Evolutionary conservation across 2,113 vertebrate genomes (phyloP).

Genomic region (Marcusenius ussheri): DNA sequence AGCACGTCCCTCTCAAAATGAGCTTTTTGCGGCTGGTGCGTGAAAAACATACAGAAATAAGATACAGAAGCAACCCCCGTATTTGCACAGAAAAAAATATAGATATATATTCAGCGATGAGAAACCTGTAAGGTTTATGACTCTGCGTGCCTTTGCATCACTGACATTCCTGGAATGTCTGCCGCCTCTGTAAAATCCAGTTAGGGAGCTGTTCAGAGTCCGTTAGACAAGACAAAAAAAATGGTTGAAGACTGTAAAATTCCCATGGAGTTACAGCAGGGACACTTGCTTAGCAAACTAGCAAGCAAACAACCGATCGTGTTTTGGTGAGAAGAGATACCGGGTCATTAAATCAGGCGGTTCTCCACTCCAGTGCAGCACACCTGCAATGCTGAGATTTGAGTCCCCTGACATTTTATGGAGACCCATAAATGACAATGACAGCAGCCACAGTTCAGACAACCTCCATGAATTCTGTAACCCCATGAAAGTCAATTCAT

Average conservation of each 20-base stretch:
- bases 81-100: conserved; percentile 48
- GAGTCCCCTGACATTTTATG: conserved; percentile 6
- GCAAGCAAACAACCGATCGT: neutral
- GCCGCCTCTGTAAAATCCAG: conserved; percentile 18
- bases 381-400: conserved; percentile 6
- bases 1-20: conserved; percentile 41
- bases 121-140: conserved; percentile 54
- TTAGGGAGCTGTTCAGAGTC: conserved; percentile 17
- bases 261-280: conserved; percentile 2
- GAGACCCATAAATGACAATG: conserved; percentile 12
- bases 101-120: conserved; percentile 9
- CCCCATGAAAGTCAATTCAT: conserved; percentile 1
- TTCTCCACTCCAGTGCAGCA: conserved; percentile 12
- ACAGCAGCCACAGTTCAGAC: conserved; percentile 11
- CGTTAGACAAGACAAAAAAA: neutral
- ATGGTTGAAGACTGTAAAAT: neutral
- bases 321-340: neutral
- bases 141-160: conserved; percentile 3
- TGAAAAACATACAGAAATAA: conserved; percentile 17
- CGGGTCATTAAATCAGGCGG: neutral
- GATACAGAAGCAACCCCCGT: conserved; percentile 26
- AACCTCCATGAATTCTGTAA: neutral
- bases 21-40: conserved; percentile 29
- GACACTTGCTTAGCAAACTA: conserved; percentile 6
- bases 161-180: conserved; percentile 14